These are phyloP conservation scores for Mus pahari DNA, from an alignment of 2,113 vertebrate species.

Conservation along the genomic window DNA sequence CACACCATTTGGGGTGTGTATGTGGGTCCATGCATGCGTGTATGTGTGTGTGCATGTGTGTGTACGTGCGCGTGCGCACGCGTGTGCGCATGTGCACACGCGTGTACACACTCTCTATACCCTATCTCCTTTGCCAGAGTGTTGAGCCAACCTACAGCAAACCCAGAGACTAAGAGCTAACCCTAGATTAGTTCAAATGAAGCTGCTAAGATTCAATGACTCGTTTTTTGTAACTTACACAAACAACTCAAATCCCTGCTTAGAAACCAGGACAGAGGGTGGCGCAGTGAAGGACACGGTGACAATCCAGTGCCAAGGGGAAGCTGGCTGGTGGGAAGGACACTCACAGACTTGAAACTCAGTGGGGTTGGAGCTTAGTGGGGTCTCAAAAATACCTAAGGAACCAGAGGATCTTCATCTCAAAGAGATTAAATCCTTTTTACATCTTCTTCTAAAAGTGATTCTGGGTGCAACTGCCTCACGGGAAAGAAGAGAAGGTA, in stretches of 20 bases:
- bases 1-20: neutral
- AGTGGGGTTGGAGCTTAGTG: neutral
- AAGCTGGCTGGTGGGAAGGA: fast-evolving
- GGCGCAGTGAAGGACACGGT: neutral
- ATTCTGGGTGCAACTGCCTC: neutral
- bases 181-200: neutral
- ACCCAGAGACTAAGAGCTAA: neutral
- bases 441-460: neutral
- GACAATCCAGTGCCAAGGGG: neutral
- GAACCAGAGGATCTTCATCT: neutral
- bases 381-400: neutral
- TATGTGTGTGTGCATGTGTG: neutral
- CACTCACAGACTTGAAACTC: neutral
- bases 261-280: neutral
- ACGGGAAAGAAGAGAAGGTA: neutral
- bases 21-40: neutral
- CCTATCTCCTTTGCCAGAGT: neutral
- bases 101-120: neutral
- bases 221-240: conserved; percentile 20
- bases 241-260: conserved; percentile 10
- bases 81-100: neutral
- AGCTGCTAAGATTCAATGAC: neutral
- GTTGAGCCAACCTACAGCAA: neutral
- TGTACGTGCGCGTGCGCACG: neutral
- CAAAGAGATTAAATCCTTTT: neutral